Conservation (phyloP, 2,113 vertebrate species). For the Proteles cristata region DNA sequence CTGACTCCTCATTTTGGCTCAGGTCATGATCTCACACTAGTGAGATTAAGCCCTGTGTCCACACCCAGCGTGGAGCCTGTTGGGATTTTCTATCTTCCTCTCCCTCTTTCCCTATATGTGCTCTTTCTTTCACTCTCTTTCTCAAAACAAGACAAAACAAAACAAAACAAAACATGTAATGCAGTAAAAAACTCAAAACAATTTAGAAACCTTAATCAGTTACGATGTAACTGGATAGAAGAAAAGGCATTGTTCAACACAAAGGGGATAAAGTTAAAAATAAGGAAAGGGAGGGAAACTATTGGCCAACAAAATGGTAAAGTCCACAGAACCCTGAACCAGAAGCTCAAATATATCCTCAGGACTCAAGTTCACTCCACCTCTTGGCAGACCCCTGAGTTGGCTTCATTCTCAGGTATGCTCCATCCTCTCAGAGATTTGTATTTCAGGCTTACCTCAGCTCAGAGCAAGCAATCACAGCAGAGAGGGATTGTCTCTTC, state of each 20-base stretch:
- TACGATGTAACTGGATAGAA: background rate
- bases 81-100: no score
- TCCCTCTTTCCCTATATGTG: no score
- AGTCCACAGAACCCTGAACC: background rate
- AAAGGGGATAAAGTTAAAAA: background rate
- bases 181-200: slow-evolving; percentile 20
- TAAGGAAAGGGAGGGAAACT: background rate
- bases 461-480: background rate
- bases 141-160: no score
- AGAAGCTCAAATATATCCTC: background rate
- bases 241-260: background rate
- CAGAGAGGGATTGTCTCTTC: background rate
- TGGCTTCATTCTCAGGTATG: background rate
- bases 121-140: no score
- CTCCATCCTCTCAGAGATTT: background rate
- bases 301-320: background rate
- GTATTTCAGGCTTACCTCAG: background rate
- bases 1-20: no score
- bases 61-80: no score
- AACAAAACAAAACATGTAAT: background rate
- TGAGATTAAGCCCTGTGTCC: no score
- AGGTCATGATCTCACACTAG: no score
- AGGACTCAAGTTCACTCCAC: background rate
- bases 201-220: slow-evolving; percentile 12
- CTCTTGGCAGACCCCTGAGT: background rate